Conservation (phyloP, 2,797 vertebrate species). For the Artibeus lituratus region DNA sequence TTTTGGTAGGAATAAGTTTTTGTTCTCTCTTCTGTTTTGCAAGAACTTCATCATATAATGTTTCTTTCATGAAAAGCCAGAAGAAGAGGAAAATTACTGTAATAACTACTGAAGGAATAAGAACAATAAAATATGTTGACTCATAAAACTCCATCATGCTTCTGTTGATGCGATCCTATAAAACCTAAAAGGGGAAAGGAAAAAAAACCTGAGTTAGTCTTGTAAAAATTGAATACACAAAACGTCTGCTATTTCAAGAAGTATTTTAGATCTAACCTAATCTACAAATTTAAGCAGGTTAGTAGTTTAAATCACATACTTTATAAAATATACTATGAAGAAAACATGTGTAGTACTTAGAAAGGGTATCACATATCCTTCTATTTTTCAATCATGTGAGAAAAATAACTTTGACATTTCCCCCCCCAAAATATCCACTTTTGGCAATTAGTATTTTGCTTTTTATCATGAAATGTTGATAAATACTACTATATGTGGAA, state of each 20-base stretch:
- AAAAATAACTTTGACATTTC: not conserved
- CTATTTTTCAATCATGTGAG: slow-evolving; percentile 26
- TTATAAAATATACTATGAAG: not conserved
- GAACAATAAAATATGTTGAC: slow-evolving; percentile 96
- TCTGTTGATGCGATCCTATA: slow-evolving; percentile 72
- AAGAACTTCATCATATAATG: slow-evolving; percentile 96
- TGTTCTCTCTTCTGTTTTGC: slow-evolving; percentile 95
- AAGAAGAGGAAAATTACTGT: slow-evolving; percentile 98
- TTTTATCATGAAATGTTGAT: not conserved
- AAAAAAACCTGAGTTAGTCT: not conserved
- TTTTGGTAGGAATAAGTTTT: slow-evolving; percentile 88
- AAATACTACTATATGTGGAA: not conserved
- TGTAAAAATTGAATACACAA: slow-evolving; percentile 9
- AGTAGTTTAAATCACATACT: slow-evolving; percentile 1
- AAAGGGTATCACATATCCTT: not conserved
- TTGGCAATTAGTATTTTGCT: not conserved
- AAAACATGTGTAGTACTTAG: not conserved
- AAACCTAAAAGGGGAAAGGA: not conserved
- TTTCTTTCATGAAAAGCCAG: slow-evolving; percentile 99
- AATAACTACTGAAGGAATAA: slow-evolving; percentile 95
- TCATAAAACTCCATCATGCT: slow-evolving; percentile 97
- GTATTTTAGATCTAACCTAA: slow-evolving; percentile 19
- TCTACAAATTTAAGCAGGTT: not conserved
- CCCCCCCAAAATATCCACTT: not conserved
- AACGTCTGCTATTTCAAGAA: not conserved